These are phyloP conservation scores for Eunapius fragilis DNA, from an alignment of 37 sponge, comb jelly and placozoan species.

Conservation along the genomic window DNA sequence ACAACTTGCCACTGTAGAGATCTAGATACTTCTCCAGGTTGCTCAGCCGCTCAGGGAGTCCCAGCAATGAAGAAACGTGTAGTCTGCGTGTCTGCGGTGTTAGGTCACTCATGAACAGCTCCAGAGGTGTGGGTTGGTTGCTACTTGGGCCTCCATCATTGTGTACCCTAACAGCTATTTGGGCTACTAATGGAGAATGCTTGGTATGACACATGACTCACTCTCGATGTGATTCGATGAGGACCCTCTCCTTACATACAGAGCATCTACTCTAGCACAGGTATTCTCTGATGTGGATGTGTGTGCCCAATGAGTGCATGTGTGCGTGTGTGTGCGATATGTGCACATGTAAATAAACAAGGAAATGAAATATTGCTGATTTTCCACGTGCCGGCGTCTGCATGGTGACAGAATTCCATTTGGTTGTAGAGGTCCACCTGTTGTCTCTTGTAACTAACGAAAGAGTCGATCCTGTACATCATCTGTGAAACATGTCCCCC, in stretches of 20 bases:
- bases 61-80: conserved; percentile 3
- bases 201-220: not conserved
- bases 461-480: conserved; percentile 42
- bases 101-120: conserved; percentile 37
- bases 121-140: conserved; percentile 28
- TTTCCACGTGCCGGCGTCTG: not conserved
- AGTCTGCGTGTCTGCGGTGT: not conserved
- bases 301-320: not conserved
- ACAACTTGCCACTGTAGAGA: conserved; percentile 23
- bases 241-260: conserved; percentile 28
- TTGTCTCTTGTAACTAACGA: conserved; percentile 47
- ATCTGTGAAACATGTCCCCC: conserved; percentile 41
- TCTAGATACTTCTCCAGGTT: conserved; percentile 36
- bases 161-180: conserved; percentile 10
- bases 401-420: conserved; percentile 49
- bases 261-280: conserved; percentile 75
- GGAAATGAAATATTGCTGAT: not conserved
- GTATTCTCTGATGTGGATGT: conserved; percentile 1
- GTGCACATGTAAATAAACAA: not conserved
- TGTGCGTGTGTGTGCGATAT: too few species aligned
- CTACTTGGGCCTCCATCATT: conserved; percentile 29
- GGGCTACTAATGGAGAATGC: not conserved
- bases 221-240: conserved; percentile 31
- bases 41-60: conserved; percentile 30
- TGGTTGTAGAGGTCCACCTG: conserved; percentile 65